A percentile compares a stretch with the other conserved stretches of the same genome.
Conservation (phyloP, 2,888 invertebrate genomes). For the Cataglyphis cursor region DNA sequence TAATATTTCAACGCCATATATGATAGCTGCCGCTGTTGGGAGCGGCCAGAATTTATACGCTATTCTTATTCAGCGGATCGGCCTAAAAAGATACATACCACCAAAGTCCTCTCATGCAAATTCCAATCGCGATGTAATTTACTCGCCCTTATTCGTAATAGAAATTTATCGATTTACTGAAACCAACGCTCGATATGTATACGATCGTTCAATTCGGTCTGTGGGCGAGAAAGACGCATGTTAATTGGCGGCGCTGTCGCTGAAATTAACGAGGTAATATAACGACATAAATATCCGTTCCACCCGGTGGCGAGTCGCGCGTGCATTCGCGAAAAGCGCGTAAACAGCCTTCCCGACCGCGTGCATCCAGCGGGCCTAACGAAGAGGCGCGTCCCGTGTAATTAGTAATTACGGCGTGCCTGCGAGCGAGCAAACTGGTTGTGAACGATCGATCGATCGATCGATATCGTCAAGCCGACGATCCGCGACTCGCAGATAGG, state of each 20-base stretch:
- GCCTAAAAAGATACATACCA: background rate
- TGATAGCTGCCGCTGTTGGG: background rate
- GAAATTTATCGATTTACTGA: background rate
- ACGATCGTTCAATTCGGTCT: background rate
- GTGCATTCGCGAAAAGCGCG: constrained; percentile 20
- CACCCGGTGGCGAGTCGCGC: constrained; percentile 14
- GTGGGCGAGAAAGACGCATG: background rate
- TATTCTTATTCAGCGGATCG: background rate
- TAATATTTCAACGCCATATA: background rate
- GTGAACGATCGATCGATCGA: constrained; percentile 27
- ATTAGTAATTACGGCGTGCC: constrained; percentile 58
- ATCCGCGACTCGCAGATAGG: constrained; percentile 1
- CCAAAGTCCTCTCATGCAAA: background rate
- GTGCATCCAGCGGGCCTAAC: constrained; percentile 4
- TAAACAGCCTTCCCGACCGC: constrained; percentile 17
- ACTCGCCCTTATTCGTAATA: background rate
- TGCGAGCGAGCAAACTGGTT: constrained; percentile 49
- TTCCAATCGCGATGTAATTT: background rate
- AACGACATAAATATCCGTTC: constrained; percentile 28
- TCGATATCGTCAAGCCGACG: background rate
- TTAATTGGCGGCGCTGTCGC: constrained; percentile 12
- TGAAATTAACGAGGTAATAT: constrained; percentile 34
- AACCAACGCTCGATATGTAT: background rate
- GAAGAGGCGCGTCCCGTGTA: constrained; percentile 50
- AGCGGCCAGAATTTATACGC: constrained; percentile 2